These are phyloP conservation scores for Notolabrus celidotus DNA, from an alignment of 2,797 vertebrate genomes.

Conservation along the genomic window DNA sequence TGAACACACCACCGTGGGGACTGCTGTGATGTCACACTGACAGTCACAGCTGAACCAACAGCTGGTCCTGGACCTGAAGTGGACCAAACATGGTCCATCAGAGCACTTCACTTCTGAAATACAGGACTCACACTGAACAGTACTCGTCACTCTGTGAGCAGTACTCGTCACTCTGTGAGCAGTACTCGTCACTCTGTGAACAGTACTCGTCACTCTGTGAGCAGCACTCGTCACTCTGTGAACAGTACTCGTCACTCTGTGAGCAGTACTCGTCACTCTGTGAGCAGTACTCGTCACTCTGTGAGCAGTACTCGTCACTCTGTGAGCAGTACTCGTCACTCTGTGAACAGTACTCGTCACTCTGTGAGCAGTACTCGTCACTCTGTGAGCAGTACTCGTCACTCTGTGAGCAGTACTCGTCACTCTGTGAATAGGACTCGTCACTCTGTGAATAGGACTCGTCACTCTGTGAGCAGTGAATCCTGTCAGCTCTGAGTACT, in stretches of 20 bases:
- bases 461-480: neutral
- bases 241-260: too few species aligned
- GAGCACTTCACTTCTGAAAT: neutral
- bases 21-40: slow-evolving; percentile 15
- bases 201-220: too few species aligned
- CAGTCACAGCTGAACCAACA: slow-evolving; percentile 9
- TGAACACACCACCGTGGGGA: slow-evolving; percentile 47
- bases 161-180: neutral
- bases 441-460: too few species aligned
- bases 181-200: too few species aligned
- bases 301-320: neutral
- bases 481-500: too few species aligned
- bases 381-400: neutral
- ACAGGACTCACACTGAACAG: too few species aligned
- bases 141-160: neutral
- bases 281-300: neutral
- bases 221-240: too few species aligned
- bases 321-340: neutral
- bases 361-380: neutral
- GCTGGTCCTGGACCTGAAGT: slow-evolving; percentile 38
- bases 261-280: neutral
- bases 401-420: neutral
- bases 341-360: too few species aligned
- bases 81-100: neutral
- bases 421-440: too few species aligned